These are phyloP conservation scores for Drepana arcuata DNA, from an alignment of 1,140 invertebrate species.

Conservation along the genomic window DNA sequence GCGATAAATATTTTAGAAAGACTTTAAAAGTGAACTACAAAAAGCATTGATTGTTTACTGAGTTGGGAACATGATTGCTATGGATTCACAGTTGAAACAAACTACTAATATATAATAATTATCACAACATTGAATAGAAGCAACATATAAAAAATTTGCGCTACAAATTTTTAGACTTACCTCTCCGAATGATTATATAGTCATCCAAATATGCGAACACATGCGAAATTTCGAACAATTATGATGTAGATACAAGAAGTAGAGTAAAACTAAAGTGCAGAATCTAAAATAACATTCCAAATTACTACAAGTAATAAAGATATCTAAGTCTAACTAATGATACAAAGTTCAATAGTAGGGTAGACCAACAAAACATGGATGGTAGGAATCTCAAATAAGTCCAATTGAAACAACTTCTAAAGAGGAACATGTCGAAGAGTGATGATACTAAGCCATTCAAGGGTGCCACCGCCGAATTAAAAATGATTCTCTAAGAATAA, in stretches of 20 bases:
- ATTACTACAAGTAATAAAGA: slow-evolving; percentile 36
- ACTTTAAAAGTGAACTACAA: too few species aligned
- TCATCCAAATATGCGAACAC: slow-evolving; percentile 24
- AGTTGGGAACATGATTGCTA: too few species aligned
- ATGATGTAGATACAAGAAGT: slow-evolving; percentile 48
- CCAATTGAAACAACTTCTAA: slow-evolving; percentile 33
- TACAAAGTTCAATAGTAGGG: slow-evolving; percentile 46
- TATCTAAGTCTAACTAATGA: slow-evolving; percentile 48
- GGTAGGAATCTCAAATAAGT: slow-evolving; percentile 35
- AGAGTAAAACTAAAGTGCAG: slow-evolving; percentile 54
- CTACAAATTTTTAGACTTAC: slow-evolving; percentile 23
- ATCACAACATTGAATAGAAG: slow-evolving; percentile 12
- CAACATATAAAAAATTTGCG: slow-evolving; percentile 19
- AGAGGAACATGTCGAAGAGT: slow-evolving; percentile 48
- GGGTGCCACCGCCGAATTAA: slow-evolving; percentile 56
- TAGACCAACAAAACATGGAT: slow-evolving; percentile 55
- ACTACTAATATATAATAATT: too few species aligned
- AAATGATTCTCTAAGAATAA: slow-evolving; percentile 49
- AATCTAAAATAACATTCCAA: slow-evolving; percentile 53
- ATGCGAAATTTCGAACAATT: slow-evolving; percentile 40
- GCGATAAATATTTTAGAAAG: too few species aligned
- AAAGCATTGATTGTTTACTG: too few species aligned
- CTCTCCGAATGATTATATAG: slow-evolving; percentile 16
- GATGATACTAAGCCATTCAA: slow-evolving; percentile 68
- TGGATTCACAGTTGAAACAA: too few species aligned